These are phyloP conservation scores for Drosophila mimica DNA, from an alignment of 2,888 invertebrate species.

Conservation along the genomic window DNA sequence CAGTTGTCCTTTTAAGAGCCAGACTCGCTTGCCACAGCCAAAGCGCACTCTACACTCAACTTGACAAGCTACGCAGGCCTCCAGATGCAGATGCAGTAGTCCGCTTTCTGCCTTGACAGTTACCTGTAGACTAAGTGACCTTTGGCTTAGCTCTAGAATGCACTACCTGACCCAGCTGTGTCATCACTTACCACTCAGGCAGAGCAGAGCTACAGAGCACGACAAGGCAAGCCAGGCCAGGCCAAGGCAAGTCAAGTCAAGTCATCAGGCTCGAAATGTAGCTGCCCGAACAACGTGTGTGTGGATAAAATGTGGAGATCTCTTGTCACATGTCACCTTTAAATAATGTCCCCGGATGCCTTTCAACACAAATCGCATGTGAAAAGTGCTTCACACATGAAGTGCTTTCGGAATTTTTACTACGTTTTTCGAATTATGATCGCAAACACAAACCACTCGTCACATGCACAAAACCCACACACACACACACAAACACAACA, in stretches of 20 bases:
- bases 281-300: constrained; percentile 11
- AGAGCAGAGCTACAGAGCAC: not conserved
- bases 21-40: constrained; percentile 19
- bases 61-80: constrained; percentile 61
- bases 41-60: constrained; percentile 52
- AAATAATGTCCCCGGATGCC: constrained; percentile 82
- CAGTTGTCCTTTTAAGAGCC: constrained; percentile 55
- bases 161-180: constrained; percentile 61
- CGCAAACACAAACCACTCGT: constrained; percentile 56
- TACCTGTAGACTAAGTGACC: constrained; percentile 74
- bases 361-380: constrained; percentile 83
- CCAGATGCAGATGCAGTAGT: constrained; percentile 11
- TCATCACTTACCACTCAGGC: constrained; percentile 34
- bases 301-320: constrained; percentile 55
- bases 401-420: constrained; percentile 66
- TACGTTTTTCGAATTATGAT: constrained; percentile 68
- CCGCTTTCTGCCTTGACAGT: constrained; percentile 51
- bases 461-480: constrained; percentile 16
- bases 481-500: constrained; percentile 14
- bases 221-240: not conserved
- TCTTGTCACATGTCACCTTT: constrained; percentile 79
- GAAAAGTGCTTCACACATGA: constrained; percentile 82
- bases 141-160: constrained; percentile 68
- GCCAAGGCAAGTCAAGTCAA: constrained; percentile 14
- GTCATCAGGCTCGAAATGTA: constrained; percentile 21